Base-by-base conservation (phyloP, 1,140 invertebrate species). In the Zaprionus lachaisei region DNA sequence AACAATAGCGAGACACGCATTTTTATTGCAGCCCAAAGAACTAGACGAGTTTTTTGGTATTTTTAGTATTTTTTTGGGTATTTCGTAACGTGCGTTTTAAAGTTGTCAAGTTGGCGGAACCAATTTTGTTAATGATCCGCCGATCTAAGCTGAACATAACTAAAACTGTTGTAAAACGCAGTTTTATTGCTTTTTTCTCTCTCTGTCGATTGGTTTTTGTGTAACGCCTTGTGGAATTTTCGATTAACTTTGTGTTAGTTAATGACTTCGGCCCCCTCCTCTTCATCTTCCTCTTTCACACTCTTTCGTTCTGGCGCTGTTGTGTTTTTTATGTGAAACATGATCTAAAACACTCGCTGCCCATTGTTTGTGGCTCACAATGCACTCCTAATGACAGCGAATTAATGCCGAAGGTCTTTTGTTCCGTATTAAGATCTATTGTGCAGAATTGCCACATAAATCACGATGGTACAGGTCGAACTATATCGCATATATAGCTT, bases 21-120 rank as follows among this genome's bases (percentile, higher is more conserved):
- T 73, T 77, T 74, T 78, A 78, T 78, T 80, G 64, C 70, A 78
- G 62, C 60, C 51, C 73, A 71, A 72, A 72, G 72, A 79, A 78
- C 75, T 70, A 41, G 65, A 79, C 78, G 55, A 83, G 68, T 80
- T 78, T 87, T 69, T 72, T 14, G 26, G 38, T 37, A 78, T 58
- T 22, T 49, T 5, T 26, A 26, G 24, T 26, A 26, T 26, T 26
- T 26, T 20, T 22, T 5, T 22, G 17, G 17, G 58, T 31, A 31
- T 34, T 22, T 49, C 7, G 17, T 9, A 55, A 37, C 77, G 76
- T 70, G 83, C 67, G 77, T 80, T 73, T 87, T 69, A 67, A 63
- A 89, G 75, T 80, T 90, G 81, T 89, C 81, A 89, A 84, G 65
- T 74, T 72, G 84, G 84, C 84, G 84, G 81, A 89, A 89, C 84